Base-by-base conservation (phyloP, 2,888 invertebrate genomes). In the Drosophila colorata region DNA sequence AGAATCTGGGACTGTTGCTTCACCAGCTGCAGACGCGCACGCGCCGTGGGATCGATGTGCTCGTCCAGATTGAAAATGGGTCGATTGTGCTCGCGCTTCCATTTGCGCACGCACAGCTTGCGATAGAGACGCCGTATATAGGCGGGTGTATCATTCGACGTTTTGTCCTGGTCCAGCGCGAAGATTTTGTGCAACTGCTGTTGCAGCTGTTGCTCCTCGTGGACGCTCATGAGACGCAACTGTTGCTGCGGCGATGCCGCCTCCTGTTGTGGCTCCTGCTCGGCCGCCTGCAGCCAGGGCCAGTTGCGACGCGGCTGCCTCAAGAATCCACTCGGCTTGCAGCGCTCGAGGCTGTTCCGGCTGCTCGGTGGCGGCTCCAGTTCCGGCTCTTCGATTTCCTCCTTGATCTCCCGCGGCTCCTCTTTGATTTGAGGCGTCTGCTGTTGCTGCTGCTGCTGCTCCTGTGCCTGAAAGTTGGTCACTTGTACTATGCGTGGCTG, bases 11-110 rank as follows among this genome's bases (percentile, higher is more conserved):
- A 20, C 44, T 73, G 47, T n/a, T 78, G 61, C 20, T 63, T 65
- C 2, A 35, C 41, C n/a, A 44, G 13, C 43, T 74, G 73, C 4
- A 71, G 23, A 2, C 74, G 72, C 0, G 69, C 65, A 1, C 78
- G 74, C 0, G 74, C 74, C 35, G 58, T 53, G 0, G 71, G 70
- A 60, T 86, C 70, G 0, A 76, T 66, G 41, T 82, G 84, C n/a
- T 90, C 83, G 78, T 95, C 95, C n/a, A 95, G 82, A 86, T 95
- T 94, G 69, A 95, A 93, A 6, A 94, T 78, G 1, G 93, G 93
- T 53, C 94, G 87, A 55, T 93, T 93, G 69, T 93, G 93, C 69
- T 94, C 93, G n/a, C 94, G 91, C 81, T 94, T 94, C 61, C 93
- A 90, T 78, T 93, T 93, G 20, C 95, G 92, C 13, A 95, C 91